Evolutionary conservation across 1,140 invertebrate species (phyloP).

Genomic region (honey bee (Apis mellifera)): Amel_HAv3.1 CM009931.2:16676001-16676500

Average conservation of each 20-base stretch:
- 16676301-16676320: no score
- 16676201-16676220: not conserved
- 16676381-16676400: not conserved
- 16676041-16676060: not conserved
- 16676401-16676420: not conserved
- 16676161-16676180: not conserved
- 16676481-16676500: not conserved
- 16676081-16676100: not conserved
- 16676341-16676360: no score
- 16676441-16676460: not conserved
- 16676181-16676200: conserved; percentile 1
- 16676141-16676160: no score
- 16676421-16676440: not conserved
- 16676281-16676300: no score
- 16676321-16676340: no score
- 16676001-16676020: not conserved
- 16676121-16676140: not conserved
- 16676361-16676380: no score
- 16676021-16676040: not conserved
- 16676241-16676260: no score
- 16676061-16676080: not conserved
- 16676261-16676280: no score
- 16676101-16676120: not conserved
- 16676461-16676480: not conserved
- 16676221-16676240: not conserved